Percentiles rank a stretch among this genome's conserved stretches.
These are phyloP conservation scores for Drosophila suzukii DNA, from an alignment of 1,140 invertebrate species.

Conservation along the genomic window DNA sequence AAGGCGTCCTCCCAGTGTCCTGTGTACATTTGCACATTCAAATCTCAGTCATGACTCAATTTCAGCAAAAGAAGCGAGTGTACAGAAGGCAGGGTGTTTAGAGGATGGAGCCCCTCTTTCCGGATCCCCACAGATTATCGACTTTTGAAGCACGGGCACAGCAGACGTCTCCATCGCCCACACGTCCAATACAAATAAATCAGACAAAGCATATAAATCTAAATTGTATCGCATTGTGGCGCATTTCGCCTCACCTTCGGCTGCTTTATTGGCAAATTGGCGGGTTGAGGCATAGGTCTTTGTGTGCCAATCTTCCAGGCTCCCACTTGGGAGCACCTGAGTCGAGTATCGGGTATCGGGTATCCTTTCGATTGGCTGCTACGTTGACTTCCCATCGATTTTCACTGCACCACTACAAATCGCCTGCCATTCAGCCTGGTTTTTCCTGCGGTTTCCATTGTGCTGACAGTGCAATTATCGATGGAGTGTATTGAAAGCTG, in stretches of 20 bases:
- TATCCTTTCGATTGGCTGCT: conserved; percentile 61
- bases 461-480: conserved; percentile 42
- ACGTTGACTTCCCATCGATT: conserved; percentile 58
- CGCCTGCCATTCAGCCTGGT: conserved; percentile 23
- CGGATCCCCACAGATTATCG: conserved; percentile 26
- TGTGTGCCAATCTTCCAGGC: conserved; percentile 11
- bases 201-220: conserved; percentile 60
- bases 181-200: conserved; percentile 72
- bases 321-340: conserved; percentile 21
- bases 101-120: background rate
- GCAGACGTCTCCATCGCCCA: conserved; percentile 26
- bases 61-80: conserved; percentile 8
- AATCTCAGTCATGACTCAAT: conserved; percentile 50
- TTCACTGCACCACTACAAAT: conserved; percentile 37
- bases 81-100: background rate
- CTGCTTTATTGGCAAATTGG: conserved; percentile 43
- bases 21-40: conserved; percentile 22
- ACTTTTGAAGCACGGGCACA: conserved; percentile 37
- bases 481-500: conserved; percentile 7
- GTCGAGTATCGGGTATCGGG: conserved; percentile 5
- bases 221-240: conserved; percentile 71
- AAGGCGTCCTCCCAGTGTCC: background rate
- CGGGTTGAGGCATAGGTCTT: conserved; percentile 11
- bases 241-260: conserved; percentile 56
- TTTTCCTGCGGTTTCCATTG: conserved; percentile 6